phyloP scores from a whole-genome alignment of 2,888 invertebrate genomes.

The Drosophila monieri region DNA sequence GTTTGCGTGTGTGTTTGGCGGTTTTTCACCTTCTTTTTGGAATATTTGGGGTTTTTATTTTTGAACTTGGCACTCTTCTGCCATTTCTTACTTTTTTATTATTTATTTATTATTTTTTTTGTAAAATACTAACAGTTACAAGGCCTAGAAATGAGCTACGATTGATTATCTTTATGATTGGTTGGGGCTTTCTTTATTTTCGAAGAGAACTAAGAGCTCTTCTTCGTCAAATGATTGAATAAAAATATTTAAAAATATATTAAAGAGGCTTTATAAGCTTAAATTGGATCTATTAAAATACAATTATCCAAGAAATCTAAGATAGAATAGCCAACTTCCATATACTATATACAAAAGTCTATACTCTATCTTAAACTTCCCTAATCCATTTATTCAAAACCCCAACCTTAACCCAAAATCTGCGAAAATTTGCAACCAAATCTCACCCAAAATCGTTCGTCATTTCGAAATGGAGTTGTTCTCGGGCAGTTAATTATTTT shows the following conservation, averaged over 20 bases:
- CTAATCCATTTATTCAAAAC: no score
- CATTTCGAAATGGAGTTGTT: constrained; percentile 13
- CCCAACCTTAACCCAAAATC: no score
- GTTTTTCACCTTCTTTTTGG: constrained; percentile 58
- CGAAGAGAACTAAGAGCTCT: no score
- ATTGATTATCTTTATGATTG: neutral
- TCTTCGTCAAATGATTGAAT: no score
- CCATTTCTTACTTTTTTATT: constrained; percentile 16
- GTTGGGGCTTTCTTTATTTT: no score
- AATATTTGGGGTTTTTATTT: neutral
- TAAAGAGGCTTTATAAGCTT: no score
- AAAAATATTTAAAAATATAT: neutral
- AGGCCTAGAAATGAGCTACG: neutral
- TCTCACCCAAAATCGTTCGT: no score
- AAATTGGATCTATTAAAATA: no score
- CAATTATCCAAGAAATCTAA: no score
- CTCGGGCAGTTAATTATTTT: constrained; percentile 34
- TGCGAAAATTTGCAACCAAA: neutral
- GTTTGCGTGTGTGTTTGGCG: constrained; percentile 64
- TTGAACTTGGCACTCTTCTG: neutral
- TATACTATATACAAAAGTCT: no score
- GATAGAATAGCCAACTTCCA: no score
- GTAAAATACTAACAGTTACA: neutral
- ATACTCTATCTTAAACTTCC: no score
- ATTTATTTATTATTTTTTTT: constrained; percentile 2